Conservation (phyloP, 92 coral and sea anemone genomes). For the Porites evermanni region DNA sequence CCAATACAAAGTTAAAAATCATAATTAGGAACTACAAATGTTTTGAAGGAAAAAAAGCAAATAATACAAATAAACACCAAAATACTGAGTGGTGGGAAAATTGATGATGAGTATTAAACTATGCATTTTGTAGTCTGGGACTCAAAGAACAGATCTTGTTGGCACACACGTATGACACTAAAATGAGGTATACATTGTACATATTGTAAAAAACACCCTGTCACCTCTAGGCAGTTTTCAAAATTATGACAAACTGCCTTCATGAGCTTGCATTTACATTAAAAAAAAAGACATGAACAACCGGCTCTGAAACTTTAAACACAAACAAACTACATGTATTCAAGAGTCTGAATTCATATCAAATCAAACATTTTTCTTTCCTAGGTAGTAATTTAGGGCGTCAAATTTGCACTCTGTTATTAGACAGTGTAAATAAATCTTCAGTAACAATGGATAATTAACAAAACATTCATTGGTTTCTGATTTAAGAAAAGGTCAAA, state of each 20-base stretch:
- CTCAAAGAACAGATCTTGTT: no score
- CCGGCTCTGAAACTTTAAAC: no score
- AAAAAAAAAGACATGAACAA: background rate
- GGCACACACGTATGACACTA: background rate
- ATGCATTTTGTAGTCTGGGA: no score
- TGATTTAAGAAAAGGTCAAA: slow-evolving; percentile 43
- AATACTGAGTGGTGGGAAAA: background rate
- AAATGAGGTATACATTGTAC: background rate
- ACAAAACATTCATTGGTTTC: slow-evolving; percentile 34
- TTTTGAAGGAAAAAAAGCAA: background rate
- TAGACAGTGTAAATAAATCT: slow-evolving; percentile 50
- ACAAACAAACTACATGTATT: background rate
- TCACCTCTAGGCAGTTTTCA: background rate
- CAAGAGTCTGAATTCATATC: background rate
- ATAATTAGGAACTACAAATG: background rate
- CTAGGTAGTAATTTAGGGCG: background rate
- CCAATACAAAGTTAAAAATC: background rate
- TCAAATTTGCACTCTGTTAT: slow-evolving; percentile 41
- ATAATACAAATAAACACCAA: background rate
- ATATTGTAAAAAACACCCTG: background rate
- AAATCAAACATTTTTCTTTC: background rate
- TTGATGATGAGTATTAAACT: no score
- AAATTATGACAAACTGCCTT: background rate
- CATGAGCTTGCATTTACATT: background rate
- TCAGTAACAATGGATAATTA: slow-evolving; percentile 49